Evolutionary conservation across 2,113 vertebrate species (phyloP).

Genomic region (Sterrhoptilus dennistouni): DNA sequence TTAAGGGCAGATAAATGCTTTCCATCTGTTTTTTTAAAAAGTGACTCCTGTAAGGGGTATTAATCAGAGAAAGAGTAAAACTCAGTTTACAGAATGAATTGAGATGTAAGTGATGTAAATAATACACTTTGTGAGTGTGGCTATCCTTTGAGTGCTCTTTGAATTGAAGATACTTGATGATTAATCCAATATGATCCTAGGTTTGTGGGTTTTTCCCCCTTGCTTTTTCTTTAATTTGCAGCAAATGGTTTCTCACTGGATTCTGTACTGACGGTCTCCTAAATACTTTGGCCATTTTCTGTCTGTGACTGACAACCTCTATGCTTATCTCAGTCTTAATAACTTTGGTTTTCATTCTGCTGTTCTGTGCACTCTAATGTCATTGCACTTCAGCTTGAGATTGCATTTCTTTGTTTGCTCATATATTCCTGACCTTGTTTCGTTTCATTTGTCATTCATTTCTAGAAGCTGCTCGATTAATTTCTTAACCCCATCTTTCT

Average conservation of each 20-base stretch:
- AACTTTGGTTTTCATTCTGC: not conserved
- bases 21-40: not conserved
- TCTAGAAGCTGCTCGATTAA: not conserved
- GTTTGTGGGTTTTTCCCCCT: not conserved
- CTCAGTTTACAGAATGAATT: not conserved
- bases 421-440: not conserved
- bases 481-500: not conserved
- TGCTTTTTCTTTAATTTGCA: not conserved
- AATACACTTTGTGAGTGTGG: not conserved
- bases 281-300: not conserved
- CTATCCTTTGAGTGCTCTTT: not conserved
- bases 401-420: not conserved
- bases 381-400: not conserved
- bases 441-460: not conserved
- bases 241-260: not conserved
- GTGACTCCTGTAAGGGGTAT: not conserved
- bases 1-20: not conserved
- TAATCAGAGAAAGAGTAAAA: not conserved
- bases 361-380: not conserved
- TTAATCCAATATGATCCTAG: not conserved
- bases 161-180: not conserved
- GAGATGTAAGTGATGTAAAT: not conserved
- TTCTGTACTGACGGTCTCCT: not conserved
- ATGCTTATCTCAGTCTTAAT: not conserved
- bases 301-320: not conserved